Percentiles rank a stretch among this genome's conserved stretches.
phyloP scores from a whole-genome alignment of 2,888 invertebrate genomes.

The Acrobasis consociella region DNA sequence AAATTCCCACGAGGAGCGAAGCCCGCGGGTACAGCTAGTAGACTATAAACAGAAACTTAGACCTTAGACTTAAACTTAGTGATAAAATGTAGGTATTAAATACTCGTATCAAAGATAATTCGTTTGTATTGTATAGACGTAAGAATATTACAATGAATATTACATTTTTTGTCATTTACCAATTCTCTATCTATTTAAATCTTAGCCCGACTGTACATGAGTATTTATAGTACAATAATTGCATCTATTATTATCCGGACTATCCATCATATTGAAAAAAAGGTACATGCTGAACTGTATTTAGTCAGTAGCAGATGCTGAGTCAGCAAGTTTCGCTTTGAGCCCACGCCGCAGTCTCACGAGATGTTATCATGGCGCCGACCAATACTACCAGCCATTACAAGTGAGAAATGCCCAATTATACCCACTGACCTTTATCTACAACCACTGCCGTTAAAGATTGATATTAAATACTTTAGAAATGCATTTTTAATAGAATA shows the following conservation, averaged over 20 bases:
- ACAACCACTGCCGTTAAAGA: not conserved
- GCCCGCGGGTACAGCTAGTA: too few relatives aligned
- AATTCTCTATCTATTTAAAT: not conserved
- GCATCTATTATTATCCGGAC: constrained; percentile 11
- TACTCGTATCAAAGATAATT: too few relatives aligned
- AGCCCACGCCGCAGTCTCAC: constrained; percentile 24
- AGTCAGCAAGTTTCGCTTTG: constrained; percentile 25
- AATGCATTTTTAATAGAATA: too few relatives aligned
- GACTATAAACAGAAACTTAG: too few relatives aligned
- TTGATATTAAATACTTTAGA: not conserved
- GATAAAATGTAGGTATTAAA: too few relatives aligned
- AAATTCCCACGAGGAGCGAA: too few relatives aligned
- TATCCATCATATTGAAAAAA: constrained; percentile 1
- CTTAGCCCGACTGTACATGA: constrained; percentile 4
- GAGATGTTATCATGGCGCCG: constrained; percentile 22
- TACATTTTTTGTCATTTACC: too few relatives aligned
- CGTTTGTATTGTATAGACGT: too few relatives aligned
- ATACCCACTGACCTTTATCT: constrained; percentile 18
- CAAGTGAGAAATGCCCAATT: constrained; percentile 19
- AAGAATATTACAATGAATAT: too few relatives aligned
- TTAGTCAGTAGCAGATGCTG: constrained; percentile 27
- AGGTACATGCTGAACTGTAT: constrained; percentile 14
- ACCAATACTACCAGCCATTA: constrained; percentile 7
- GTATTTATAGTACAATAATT: constrained; percentile 13
- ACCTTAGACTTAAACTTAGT: too few relatives aligned